Evolutionary conservation across 2,113 vertebrate species (phyloP).

Genomic region (Pelmatolapia mariae): DNA sequence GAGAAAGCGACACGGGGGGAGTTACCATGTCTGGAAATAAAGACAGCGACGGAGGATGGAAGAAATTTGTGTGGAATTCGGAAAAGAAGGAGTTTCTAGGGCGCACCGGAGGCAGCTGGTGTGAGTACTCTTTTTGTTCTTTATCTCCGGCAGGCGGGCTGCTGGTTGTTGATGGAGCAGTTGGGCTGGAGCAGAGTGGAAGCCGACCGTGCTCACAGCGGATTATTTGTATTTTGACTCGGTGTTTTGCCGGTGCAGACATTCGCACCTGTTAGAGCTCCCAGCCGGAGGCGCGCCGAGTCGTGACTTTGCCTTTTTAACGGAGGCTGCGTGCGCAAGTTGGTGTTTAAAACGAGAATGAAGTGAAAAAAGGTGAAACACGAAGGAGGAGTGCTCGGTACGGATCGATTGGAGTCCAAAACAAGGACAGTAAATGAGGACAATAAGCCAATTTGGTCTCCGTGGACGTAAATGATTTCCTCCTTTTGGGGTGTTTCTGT

Average conservation of each 20-base stretch:
- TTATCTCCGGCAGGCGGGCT: not conserved
- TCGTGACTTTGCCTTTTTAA: slow-evolving; percentile 65
- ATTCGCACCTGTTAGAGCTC: slow-evolving; percentile 71
- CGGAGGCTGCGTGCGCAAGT: slow-evolving; percentile 14
- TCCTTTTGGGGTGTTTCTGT: not conserved
- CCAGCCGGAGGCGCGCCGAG: slow-evolving; percentile 5
- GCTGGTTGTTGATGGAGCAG: not conserved
- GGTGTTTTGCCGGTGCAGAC: slow-evolving; percentile 5
- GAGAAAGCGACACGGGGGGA: not conserved
- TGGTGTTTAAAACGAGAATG: not conserved
- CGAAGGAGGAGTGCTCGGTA: not conserved
- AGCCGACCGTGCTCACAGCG: not conserved
- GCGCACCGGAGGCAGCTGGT: slow-evolving; percentile 85
- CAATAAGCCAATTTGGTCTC: not conserved
- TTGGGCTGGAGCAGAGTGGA: not conserved
- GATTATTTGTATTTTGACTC: not conserved
- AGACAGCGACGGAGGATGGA: slow-evolving; percentile 84
- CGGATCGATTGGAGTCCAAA: not conserved
- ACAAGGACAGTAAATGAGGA: not conserved
- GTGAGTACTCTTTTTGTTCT: slow-evolving; percentile 71
- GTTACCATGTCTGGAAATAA: slow-evolving; percentile 82
- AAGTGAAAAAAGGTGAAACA: not conserved
- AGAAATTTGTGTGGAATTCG: slow-evolving; percentile 87
- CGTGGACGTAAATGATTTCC: no score
- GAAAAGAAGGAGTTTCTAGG: slow-evolving; percentile 90